A percentile compares a stretch with the other conserved stretches of the same genome.
phyloP scores from a whole-genome alignment of 2,113 vertebrate species.

The Promerops cafer region DNA sequence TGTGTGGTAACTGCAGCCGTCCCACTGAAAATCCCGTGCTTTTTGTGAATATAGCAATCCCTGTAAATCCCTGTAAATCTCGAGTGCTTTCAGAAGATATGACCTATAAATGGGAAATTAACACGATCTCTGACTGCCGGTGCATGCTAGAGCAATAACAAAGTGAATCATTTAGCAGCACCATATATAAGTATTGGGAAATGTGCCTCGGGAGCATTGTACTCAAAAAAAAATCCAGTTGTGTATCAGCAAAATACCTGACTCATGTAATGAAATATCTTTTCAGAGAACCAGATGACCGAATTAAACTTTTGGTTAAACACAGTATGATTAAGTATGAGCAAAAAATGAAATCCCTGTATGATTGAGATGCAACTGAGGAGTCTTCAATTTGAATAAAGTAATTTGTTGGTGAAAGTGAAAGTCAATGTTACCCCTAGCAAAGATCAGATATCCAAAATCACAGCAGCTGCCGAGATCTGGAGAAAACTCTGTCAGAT shows the following conservation, averaged over 20 bases:
- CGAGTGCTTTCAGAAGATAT: background rate
- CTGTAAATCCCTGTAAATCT: background rate
- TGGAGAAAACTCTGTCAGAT: background rate
- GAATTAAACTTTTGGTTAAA: background rate
- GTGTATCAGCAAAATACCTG: background rate
- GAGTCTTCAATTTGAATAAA: background rate
- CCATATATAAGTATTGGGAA: background rate
- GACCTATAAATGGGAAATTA: background rate
- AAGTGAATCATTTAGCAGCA: background rate
- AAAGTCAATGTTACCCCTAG: background rate
- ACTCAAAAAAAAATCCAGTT: background rate
- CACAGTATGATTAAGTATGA: background rate
- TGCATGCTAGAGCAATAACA: background rate
- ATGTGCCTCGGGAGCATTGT: background rate
- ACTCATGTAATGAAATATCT: background rate
- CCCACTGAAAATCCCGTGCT: background rate
- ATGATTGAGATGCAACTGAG: background rate
- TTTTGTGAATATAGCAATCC: background rate
- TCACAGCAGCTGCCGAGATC: background rate
- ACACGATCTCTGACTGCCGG: background rate
- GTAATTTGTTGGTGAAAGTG: background rate
- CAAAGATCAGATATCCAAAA: background rate
- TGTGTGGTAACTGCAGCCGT: background rate
- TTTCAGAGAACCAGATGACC: background rate
- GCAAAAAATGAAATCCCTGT: background rate